These are phyloP conservation scores for Dryas iulia DNA, from an alignment of 1,140 invertebrate species.

Conservation along the genomic window DNA sequence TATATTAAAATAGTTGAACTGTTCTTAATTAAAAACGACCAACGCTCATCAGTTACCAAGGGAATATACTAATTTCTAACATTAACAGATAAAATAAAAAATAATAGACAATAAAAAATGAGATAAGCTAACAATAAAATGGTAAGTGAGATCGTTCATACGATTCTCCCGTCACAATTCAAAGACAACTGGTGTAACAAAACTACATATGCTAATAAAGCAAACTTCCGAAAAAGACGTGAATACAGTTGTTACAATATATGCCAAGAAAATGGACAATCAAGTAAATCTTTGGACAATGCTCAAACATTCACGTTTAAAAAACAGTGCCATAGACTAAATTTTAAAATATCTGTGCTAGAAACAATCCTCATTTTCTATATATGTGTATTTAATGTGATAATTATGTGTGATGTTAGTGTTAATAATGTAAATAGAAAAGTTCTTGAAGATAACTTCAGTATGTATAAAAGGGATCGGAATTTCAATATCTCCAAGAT, in stretches of 20 bases:
- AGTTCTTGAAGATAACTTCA: conserved; percentile 36
- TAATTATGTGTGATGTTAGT: conserved; percentile 74
- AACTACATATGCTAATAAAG: conserved; percentile 43
- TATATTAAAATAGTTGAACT: not conserved
- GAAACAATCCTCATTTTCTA: conserved; percentile 53
- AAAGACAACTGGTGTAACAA: conserved; percentile 43
- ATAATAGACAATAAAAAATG: conserved; percentile 51
- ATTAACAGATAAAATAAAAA: conserved; percentile 24
- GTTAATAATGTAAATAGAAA: conserved; percentile 60
- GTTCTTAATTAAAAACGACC: conserved; percentile 29
- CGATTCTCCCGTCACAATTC: conserved; percentile 58
- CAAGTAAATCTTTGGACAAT: conserved; percentile 58
- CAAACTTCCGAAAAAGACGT: conserved; percentile 52
- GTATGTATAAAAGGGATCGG: conserved; percentile 28
- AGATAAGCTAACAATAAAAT: conserved; percentile 62
- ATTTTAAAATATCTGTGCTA: conserved; percentile 11
- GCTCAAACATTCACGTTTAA: conserved; percentile 71
- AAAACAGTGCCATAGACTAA: conserved; percentile 33
- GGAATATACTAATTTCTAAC: not conserved
- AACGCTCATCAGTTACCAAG: conserved; percentile 26
- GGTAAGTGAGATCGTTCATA: conserved; percentile 65
- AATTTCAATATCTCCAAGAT: conserved; percentile 25
- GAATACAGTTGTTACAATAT: not conserved
- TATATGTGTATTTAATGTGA: conserved; percentile 69
- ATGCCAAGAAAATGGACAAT: conserved; percentile 36